phyloP scores from a whole-genome alignment of 2,888 invertebrate genomes.

The Dryadula phaetusa region DNA sequence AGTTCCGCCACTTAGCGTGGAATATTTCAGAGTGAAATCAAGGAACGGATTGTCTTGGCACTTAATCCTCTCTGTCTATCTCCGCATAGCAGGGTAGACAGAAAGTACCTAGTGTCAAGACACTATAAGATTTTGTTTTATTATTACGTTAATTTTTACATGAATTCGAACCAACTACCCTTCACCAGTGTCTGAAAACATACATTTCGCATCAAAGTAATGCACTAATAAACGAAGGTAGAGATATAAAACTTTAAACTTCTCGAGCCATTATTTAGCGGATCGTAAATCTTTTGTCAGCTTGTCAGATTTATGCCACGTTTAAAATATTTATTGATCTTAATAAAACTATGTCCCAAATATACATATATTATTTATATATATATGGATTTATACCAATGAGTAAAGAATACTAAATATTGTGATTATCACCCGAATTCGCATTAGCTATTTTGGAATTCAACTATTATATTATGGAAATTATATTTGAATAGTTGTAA shows the following conservation, averaged over 20 bases:
- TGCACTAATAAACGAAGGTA: neutral
- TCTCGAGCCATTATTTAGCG: conserved; percentile 33
- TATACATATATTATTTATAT: conserved; percentile 28
- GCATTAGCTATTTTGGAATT: no score
- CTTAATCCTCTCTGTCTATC: no score
- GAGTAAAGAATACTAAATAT: neutral
- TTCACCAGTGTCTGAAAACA: neutral
- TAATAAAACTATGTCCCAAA: conserved; percentile 41
- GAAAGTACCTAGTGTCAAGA: no score
- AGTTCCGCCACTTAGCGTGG: no score
- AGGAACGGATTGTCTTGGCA: no score
- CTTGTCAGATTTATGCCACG: conserved; percentile 37
- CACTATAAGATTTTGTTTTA: neutral
- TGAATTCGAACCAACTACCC: no score
- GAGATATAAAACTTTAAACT: conserved; percentile 32
- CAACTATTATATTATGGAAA: no score
- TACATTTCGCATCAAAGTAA: neutral
- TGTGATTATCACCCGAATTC: neutral
- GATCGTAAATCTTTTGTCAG: conserved; percentile 36
- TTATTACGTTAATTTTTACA: neutral
- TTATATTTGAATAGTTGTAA: no score
- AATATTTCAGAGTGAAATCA: no score
- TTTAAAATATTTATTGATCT: conserved; percentile 43
- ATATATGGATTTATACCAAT: conserved; percentile 19
- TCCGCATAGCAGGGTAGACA: no score